These are phyloP conservation scores for Gallinago solitaria DNA, from an alignment of 2,797 vertebrate genomes.

Conservation along the genomic window DNA sequence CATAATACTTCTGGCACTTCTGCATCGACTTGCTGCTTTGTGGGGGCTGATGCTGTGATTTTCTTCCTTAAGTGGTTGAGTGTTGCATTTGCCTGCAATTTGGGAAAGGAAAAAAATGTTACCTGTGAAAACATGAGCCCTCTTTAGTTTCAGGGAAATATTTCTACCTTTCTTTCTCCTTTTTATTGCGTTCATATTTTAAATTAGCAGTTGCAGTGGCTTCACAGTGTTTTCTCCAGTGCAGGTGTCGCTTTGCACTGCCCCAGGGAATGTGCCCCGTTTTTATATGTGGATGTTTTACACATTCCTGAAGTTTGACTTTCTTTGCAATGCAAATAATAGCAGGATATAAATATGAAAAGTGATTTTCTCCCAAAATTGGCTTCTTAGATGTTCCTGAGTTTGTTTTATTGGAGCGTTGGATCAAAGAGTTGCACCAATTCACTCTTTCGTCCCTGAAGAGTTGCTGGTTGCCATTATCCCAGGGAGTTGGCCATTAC, in stretches of 20 bases:
- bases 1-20: background rate
- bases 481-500: background rate
- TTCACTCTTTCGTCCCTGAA: background rate
- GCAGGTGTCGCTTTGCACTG: background rate
- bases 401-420: background rate
- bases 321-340: background rate
- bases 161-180: background rate
- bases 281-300: rapidly evolving
- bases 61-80: background rate
- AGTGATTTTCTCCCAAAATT: background rate
- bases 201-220: background rate
- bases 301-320: background rate
- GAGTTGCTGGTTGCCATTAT: background rate
- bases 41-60: background rate
- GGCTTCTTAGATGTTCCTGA: background rate
- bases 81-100: background rate
- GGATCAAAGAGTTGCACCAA: background rate
- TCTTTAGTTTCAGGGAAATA: background rate
- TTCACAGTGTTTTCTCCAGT: background rate
- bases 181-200: rapidly evolving
- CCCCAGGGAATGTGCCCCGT: rapidly evolving
- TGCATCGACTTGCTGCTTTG: rapidly evolving
- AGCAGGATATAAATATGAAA: background rate
- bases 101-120: background rate
- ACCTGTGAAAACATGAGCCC: background rate